Percentiles rank a stretch among this genome's conserved stretches.
phyloP scores from a whole-genome alignment of 2,113 vertebrate genomes.

The Mormyrus lacerda region DNA sequence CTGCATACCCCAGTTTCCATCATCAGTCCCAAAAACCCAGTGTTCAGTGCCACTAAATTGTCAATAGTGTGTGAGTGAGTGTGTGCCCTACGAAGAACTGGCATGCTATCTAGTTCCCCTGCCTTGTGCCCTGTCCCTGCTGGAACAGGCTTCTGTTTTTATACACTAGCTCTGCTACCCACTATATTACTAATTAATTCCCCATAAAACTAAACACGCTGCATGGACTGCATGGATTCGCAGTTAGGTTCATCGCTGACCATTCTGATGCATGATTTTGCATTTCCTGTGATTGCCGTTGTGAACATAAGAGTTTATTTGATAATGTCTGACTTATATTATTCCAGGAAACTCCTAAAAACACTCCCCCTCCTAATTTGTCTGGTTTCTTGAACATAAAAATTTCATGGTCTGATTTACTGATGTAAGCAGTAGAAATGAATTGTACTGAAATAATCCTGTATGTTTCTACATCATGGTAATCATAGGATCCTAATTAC shows the following conservation, averaged over 20 bases:
- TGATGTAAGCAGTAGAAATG: neutral
- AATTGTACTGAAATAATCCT: neutral
- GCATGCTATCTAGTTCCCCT: neutral
- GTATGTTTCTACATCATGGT: neutral
- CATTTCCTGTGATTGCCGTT: neutral
- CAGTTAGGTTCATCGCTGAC: neutral
- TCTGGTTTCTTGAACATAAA: neutral
- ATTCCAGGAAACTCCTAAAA: neutral
- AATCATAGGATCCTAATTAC: neutral
- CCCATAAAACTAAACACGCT: neutral
- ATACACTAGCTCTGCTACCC: neutral
- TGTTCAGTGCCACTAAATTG: neutral
- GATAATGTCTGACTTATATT: neutral
- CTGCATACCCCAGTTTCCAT: neutral
- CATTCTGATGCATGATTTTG: neutral
- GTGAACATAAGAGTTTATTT: neutral
- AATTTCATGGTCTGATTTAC: neutral
- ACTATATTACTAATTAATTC: neutral
- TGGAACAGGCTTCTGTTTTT: neutral
- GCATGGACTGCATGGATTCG: neutral
- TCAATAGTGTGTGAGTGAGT: neutral
- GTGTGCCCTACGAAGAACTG: neutral
- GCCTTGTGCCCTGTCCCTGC: neutral
- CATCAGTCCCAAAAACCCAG: neutral
- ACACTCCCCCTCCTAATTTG: neutral